Conservation (phyloP, 2,888 invertebrate genomes). For the Brachycybe producta region DNA sequence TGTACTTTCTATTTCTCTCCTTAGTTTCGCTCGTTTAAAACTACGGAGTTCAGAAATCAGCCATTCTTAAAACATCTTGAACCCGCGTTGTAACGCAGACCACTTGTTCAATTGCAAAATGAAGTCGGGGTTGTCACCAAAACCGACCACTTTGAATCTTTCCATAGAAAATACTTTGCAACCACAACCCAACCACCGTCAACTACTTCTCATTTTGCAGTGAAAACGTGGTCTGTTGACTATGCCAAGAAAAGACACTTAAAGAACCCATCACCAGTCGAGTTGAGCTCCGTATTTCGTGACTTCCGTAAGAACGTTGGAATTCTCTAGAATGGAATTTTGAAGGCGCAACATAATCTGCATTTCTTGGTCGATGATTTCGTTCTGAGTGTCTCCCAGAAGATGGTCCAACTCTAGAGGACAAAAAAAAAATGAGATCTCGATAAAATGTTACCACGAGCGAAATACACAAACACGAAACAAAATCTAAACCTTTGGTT, state of each 20-base stretch:
- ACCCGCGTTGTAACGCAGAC: no score
- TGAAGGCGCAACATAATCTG: slow-evolving; percentile 57
- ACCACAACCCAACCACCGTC: background rate
- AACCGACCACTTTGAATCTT: slow-evolving; percentile 2
- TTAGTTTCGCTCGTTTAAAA: no score
- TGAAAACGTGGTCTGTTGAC: no score
- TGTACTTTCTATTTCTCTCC: no score
- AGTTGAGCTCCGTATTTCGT: slow-evolving; percentile 50
- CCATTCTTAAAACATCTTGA: no score
- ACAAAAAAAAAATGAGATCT: slow-evolving; percentile 15
- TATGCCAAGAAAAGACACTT: no score
- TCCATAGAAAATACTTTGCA: background rate
- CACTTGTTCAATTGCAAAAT: no score
- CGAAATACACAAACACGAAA: slow-evolving; percentile 14
- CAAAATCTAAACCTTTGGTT: slow-evolving; percentile 31
- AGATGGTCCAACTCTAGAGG: slow-evolving; percentile 52
- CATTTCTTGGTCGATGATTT: slow-evolving; percentile 65
- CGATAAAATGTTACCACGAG: slow-evolving; percentile 5
- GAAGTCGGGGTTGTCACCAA: no score
- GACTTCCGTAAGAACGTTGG: slow-evolving; percentile 43
- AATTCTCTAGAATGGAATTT: slow-evolving; percentile 46
- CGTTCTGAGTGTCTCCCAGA: slow-evolving; percentile 63
- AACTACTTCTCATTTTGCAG: slow-evolving; percentile 13
- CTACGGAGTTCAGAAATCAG: no score
- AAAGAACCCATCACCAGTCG: slow-evolving; percentile 48